Evolutionary conservation across 2,797 vertebrate genomes (phyloP).

Genomic region (Leptoclinus maculatus): DNA sequence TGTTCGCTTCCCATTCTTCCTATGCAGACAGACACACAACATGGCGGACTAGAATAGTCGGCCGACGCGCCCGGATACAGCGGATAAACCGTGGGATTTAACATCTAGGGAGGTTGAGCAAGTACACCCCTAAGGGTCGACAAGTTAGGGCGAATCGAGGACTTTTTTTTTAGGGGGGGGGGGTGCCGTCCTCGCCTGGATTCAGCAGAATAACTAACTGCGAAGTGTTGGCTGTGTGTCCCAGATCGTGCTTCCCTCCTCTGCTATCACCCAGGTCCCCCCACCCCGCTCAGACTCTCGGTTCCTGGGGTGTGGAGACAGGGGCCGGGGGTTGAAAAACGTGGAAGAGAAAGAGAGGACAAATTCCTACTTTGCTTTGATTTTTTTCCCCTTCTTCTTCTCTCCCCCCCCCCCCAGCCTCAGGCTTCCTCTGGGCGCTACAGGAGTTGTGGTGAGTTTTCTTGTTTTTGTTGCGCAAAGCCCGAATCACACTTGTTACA

Average conservation of each 20-base stretch:
- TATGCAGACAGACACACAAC: constrained; percentile 86
- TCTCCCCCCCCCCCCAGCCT: too few species aligned
- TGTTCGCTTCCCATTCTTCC: constrained; percentile 85
- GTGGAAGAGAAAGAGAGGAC: constrained; percentile 64
- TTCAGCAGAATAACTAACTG: constrained; percentile 46
- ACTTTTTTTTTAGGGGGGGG: not conserved
- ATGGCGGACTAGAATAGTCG: constrained; percentile 87
- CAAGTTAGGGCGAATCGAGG: not conserved
- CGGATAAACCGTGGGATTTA: constrained; percentile 79
- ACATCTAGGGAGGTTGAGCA: constrained; percentile 50
- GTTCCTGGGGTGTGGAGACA: constrained; percentile 84
- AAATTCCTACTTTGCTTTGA: constrained; percentile 25
- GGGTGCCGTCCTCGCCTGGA: constrained; percentile 31
- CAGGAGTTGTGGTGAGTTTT: constrained; percentile 82
- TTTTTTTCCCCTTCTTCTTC: not conserved
- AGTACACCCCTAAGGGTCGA: constrained; percentile 16
- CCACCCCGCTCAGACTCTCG: constrained; percentile 80
- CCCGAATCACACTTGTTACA: constrained; percentile 64
- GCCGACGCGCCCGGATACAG: constrained; percentile 85
- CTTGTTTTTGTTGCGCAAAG: constrained; percentile 59
- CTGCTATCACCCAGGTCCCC: constrained; percentile 77
- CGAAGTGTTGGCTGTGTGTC: constrained; percentile 75
- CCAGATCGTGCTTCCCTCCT: constrained; percentile 76
- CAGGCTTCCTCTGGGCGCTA: constrained; percentile 52
- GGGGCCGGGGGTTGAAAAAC: constrained; percentile 78